Base-by-base conservation (phyloP, 2,797 vertebrate genomes). In the Ciconia nigra region DNA sequence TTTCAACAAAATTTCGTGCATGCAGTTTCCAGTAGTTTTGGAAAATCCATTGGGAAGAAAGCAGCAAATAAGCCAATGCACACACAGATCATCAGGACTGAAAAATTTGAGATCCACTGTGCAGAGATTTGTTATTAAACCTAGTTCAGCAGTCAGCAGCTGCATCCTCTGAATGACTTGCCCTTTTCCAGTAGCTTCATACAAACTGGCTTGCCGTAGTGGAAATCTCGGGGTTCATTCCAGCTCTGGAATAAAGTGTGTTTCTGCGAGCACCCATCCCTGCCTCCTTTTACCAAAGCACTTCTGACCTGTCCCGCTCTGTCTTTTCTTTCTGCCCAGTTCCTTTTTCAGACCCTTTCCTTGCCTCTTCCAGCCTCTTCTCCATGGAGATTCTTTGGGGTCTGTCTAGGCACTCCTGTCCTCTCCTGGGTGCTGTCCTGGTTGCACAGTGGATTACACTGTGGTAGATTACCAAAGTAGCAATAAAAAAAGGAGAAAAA, bases 201-300 rank as follows among this genome's bases (percentile, higher is more conserved):
- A 24, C 42, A 65, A 51, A 76, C 46, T 59, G 39, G 11, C 35
- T 87, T 84, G 18, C 39, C 0, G 0, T 22, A 24, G 55, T 87
- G 42, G 67, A 51, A 85, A 51, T 62, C 39, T 71, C 4, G 1
- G 31, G 18, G 39, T 87, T 80, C 63, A 17, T 91, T 85, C 51
- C 46, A 83, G 10, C 58, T 87, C 26, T 80, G 73, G 63, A 91
- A 39, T 4, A 39, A 82, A 58, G 26, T 11, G 37, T 79, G 18
- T 46, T 80, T 54, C 26, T 83, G 21, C 31, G 12, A 69, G 20
- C 2, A 2, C 42, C 12, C 0, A 0, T 67, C 41, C 31, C 22
- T 72, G 10, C 20, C 35, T 37, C 16, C 19, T 58, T 89, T 85
- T 67, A 59, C 47, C 41, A n/a, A 29, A 67, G 17, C 31, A 7